These are phyloP conservation scores for Parasteatoda tepidariorum DNA, from an alignment of 1,140 invertebrate species.

Conservation along the genomic window DNA sequence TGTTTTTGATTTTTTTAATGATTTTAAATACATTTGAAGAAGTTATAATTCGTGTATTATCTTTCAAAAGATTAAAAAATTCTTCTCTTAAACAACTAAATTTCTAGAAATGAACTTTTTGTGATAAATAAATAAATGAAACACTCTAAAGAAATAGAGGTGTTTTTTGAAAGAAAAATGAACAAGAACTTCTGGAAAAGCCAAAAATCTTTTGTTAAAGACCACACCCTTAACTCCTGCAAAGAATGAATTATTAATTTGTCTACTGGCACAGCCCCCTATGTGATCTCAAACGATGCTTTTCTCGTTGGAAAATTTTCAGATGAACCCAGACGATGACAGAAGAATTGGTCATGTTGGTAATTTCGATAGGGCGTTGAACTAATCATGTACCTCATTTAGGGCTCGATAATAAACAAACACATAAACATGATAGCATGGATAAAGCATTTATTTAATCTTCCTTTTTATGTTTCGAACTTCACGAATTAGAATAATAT, in stretches of 20 bases:
- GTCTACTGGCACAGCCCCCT: not conserved
- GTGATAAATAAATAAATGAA: too few relatives aligned
- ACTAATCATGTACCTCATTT: not conserved
- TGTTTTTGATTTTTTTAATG: too few relatives aligned
- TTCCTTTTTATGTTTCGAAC: not conserved
- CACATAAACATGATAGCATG: not conserved
- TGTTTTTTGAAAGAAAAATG: slow-evolving; percentile 33
- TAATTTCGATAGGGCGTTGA: not conserved
- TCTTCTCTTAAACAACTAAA: too few relatives aligned
- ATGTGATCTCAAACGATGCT: not conserved
- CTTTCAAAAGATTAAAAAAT: too few relatives aligned
- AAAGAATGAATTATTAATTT: slow-evolving; percentile 40
- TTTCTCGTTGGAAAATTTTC: not conserved
- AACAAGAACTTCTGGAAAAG: slow-evolving; percentile 31
- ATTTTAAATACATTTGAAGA: too few relatives aligned
- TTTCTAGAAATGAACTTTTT: too few relatives aligned
- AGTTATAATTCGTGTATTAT: too few relatives aligned
- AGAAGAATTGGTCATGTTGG: not conserved
- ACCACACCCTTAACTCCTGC: slow-evolving; percentile 30
- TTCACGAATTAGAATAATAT: not conserved
- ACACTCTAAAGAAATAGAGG: too few relatives aligned
- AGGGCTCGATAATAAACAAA: not conserved
- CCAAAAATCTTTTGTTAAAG: slow-evolving; percentile 40
- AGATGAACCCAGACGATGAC: not conserved
- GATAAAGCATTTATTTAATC: too few relatives aligned